Evolutionary conservation across 2,113 vertebrate genomes (phyloP).

Genomic region (Coreoperca whiteheadi): DNA sequence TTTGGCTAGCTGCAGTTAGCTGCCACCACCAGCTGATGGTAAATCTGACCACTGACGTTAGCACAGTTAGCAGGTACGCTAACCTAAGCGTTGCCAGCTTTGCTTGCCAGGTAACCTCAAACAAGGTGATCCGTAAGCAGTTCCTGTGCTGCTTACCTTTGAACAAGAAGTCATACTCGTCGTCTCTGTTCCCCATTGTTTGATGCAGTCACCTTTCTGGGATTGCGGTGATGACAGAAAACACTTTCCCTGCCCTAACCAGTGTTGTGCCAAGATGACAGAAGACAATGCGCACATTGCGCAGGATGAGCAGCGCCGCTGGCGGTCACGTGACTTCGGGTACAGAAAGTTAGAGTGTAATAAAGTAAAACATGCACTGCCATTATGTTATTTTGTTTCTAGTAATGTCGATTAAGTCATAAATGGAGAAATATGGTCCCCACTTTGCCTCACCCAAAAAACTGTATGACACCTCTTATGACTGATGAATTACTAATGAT

Average conservation of each 20-base stretch:
- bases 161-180: constrained; percentile 87
- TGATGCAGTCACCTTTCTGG: neutral
- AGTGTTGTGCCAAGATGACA: constrained; percentile 57
- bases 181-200: constrained; percentile 86
- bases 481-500: neutral
- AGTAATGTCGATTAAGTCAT: neutral
- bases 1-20: constrained; percentile 35
- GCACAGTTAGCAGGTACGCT: constrained; percentile 44
- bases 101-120: neutral
- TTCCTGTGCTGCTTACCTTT: constrained; percentile 75
- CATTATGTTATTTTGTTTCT: neutral
- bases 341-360: neutral
- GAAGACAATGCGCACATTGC: constrained; percentile 47
- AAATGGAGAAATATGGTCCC: neutral
- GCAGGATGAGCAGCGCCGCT: neutral
- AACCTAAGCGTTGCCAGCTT: neutral
- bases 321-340: constrained; percentile 36
- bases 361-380: too few species aligned
- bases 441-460: neutral
- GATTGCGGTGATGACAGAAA: constrained; percentile 26
- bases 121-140: fast-evolving
- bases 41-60: constrained; percentile 23
- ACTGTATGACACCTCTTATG: neutral
- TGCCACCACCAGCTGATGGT: constrained; percentile 46
- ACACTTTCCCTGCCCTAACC: constrained; percentile 16